Evolutionary conservation across 2,797 vertebrate species (phyloP).

Genomic region (Buphagus erythrorhynchus): DNA sequence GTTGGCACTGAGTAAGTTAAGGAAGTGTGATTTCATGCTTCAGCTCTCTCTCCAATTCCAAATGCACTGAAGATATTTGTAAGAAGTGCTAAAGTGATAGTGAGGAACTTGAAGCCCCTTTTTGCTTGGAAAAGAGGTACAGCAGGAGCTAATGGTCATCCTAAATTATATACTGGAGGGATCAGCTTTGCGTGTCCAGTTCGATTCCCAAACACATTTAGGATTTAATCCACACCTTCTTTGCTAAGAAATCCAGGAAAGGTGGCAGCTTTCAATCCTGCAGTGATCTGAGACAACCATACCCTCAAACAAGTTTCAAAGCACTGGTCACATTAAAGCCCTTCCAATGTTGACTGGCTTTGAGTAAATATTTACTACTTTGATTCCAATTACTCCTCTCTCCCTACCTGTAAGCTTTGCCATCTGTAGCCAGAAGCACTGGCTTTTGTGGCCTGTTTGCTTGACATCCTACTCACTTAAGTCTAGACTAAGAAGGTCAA

Average conservation of each 20-base stretch:
- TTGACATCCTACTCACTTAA: neutral
- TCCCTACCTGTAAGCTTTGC: neutral
- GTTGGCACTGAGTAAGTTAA: neutral
- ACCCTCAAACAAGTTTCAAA: neutral
- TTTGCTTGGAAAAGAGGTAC: neutral
- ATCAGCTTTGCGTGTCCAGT: neutral
- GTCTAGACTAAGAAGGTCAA: neutral
- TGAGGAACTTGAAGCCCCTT: neutral
- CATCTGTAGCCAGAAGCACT: neutral
- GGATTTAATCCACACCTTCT: neutral
- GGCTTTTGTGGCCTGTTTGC: neutral
- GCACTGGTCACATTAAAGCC: neutral
- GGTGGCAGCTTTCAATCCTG: neutral
- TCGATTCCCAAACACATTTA: neutral
- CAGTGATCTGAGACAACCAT: neutral
- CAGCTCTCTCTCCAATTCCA: neutral
- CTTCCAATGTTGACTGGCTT: neutral
- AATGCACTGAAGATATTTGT: neutral
- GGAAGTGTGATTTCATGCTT: slow-evolving; percentile 33
- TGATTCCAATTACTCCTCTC: neutral
- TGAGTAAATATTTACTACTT: neutral
- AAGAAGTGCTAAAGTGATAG: slow-evolving; percentile 19
- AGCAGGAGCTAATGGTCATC: neutral
- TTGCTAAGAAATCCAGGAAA: neutral
- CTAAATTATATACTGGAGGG: neutral